Evolutionary conservation across 2,113 vertebrate genomes (phyloP).

Genomic region (Ictalurus punctatus): DNA sequence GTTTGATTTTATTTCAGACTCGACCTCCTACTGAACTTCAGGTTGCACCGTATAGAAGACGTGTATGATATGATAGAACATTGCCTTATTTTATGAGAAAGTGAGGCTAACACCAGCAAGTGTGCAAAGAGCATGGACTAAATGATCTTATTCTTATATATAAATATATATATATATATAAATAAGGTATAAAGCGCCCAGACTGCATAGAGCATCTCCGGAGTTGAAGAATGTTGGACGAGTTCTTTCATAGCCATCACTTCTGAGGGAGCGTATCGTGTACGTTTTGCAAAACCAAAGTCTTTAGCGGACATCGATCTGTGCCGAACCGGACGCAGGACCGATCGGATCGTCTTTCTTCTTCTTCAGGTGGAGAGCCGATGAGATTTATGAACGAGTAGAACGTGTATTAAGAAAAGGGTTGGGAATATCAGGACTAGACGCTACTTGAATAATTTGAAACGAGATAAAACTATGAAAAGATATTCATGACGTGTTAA

Average conservation of each 20-base stretch:
- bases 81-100: slow-evolving; percentile 29
- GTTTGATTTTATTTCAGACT: neutral
- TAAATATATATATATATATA: too few species aligned
- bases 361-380: neutral
- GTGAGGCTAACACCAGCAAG: slow-evolving; percentile 37
- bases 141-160: neutral
- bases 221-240: neutral
- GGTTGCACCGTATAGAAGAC: neutral
- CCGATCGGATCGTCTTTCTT: neutral
- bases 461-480: neutral
- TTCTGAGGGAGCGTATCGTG: neutral
- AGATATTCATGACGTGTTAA: neutral
- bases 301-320: slow-evolving; percentile 1
- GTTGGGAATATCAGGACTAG: neutral
- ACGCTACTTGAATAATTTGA: neutral
- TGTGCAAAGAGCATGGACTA: neutral
- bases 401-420: neutral
- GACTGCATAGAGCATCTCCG: neutral
- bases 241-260: slow-evolving; percentile 1
- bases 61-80: neutral
- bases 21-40: neutral
- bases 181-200: neutral
- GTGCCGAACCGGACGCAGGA: slow-evolving; percentile 10
- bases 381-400: neutral
- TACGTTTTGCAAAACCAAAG: slow-evolving; percentile 32